These are phyloP conservation scores for Akabosia matsudoensis DNA, from an alignment of 1,140 invertebrate species.

Conservation along the genomic window DNA sequence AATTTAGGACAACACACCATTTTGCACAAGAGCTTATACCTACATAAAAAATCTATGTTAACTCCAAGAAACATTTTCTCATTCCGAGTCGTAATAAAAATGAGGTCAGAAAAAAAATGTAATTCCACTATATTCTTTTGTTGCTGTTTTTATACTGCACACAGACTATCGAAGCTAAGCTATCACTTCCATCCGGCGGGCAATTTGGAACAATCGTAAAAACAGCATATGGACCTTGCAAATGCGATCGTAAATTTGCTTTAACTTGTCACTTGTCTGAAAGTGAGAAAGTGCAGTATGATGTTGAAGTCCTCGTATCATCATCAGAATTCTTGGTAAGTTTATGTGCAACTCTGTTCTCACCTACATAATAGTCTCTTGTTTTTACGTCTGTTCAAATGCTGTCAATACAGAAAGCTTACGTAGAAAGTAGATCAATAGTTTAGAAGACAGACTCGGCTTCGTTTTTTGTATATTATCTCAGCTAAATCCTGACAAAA, in stretches of 20 bases:
- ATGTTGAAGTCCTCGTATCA: constrained; percentile 31
- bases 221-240: constrained; percentile 37
- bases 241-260: constrained; percentile 33
- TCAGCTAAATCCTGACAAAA: too few species aligned
- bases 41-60: too few species aligned
- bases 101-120: background rate
- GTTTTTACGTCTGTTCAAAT: too few species aligned
- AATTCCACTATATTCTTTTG: too few species aligned
- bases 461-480: too few species aligned
- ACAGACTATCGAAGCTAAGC: constrained; percentile 32
- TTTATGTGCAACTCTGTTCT: background rate
- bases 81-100: background rate
- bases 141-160: background rate
- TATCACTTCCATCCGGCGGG: constrained; percentile 27
- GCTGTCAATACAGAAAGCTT: too few species aligned
- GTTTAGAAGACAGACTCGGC: too few species aligned
- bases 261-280: constrained; percentile 30
- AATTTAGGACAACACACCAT: too few species aligned
- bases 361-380: background rate
- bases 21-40: too few species aligned
- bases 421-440: too few species aligned
- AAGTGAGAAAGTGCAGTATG: constrained; percentile 35
- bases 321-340: constrained; percentile 34
- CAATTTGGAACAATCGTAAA: constrained; percentile 35
- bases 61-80: too few species aligned